Percentiles rank a stretch among this genome's conserved stretches.
Conservation (phyloP, 1,140 invertebrate genomes). For the Sycophaga agraensis region DNA sequence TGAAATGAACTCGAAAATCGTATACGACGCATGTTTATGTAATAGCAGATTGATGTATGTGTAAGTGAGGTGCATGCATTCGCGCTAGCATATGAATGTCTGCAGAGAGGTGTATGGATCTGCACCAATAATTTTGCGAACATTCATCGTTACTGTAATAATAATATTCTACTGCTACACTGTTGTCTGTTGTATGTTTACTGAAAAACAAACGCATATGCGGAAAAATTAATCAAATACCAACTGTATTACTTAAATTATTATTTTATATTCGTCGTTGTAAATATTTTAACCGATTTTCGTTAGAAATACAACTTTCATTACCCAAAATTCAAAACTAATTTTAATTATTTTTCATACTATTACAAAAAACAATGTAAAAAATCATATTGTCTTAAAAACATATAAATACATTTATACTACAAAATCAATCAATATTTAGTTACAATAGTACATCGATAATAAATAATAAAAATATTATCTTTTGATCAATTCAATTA, state of each 20-base stretch:
- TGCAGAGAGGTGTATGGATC: neutral
- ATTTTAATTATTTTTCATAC: neutral
- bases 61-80: neutral
- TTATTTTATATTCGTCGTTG: constrained; percentile 52
- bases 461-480: no score
- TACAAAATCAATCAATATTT: no score
- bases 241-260: constrained; percentile 50
- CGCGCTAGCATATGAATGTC: neutral
- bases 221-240: constrained; percentile 47
- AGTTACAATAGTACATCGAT: no score
- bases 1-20: constrained; percentile 2
- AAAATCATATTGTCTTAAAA: neutral
- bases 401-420: neutral
- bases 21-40: constrained; percentile 12
- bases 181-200: constrained; percentile 53
- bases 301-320: constrained; percentile 45
- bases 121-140: constrained; percentile 16
- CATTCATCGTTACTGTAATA: constrained; percentile 52
- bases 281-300: constrained; percentile 50
- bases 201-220: constrained; percentile 25
- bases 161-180: constrained; percentile 52
- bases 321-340: constrained; percentile 26
- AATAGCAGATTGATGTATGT: constrained; percentile 23
- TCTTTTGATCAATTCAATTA: constrained; percentile 1
- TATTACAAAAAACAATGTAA: neutral